Evolutionary conservation across 2,113 vertebrate genomes (phyloP).

Genomic region (Anguilla japonica): DNA sequence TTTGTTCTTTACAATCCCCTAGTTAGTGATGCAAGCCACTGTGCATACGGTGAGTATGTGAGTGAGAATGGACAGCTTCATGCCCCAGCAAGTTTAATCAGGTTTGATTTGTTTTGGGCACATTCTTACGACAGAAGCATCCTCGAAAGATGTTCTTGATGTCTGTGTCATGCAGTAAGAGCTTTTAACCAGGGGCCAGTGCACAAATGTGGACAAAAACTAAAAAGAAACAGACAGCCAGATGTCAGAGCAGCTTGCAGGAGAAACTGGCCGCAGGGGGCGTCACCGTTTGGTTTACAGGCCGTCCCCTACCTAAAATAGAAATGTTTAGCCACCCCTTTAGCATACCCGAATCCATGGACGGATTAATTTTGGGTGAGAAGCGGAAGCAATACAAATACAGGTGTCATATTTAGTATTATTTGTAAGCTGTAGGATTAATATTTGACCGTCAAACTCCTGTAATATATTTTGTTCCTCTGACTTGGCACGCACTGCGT

Average conservation of each 20-base stretch:
- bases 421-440: background rate
- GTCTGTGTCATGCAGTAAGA: background rate
- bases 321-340: background rate
- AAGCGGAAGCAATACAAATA: background rate
- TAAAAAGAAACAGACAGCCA: background rate
- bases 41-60: background rate
- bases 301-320: background rate
- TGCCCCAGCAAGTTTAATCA: background rate
- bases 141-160: background rate
- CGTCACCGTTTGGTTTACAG: background rate
- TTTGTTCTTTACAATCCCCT: background rate
- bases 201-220: background rate
- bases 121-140: background rate
- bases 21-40: background rate
- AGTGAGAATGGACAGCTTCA: background rate
- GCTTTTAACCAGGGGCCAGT: background rate
- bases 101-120: background rate
- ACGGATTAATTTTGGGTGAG: background rate
- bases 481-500: no score
- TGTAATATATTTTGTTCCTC: background rate
- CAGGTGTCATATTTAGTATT: background rate
- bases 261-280: background rate
- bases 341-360: background rate
- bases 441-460: constrained; percentile 1
- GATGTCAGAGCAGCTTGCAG: background rate